Evolutionary conservation across 2,888 invertebrate genomes (phyloP).

Genomic region (Drosophila villosipedis): DNA sequence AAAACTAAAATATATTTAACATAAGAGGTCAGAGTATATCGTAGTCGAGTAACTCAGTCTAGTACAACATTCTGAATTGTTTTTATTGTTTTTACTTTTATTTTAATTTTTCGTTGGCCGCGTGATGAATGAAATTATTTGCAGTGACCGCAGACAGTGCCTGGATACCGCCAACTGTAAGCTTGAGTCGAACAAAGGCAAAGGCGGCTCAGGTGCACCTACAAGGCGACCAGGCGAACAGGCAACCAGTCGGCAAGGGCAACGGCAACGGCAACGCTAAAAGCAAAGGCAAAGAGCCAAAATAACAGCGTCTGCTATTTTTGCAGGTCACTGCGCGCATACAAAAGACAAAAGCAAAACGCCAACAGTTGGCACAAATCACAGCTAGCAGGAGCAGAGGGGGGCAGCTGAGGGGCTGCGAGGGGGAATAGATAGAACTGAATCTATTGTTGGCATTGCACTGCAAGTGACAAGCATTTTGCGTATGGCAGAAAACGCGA

Average conservation of each 20-base stretch:
- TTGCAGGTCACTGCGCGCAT: slow-evolving; percentile 84
- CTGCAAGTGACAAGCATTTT: slow-evolving; percentile 80
- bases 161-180: neutral
- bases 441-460: slow-evolving; percentile 61
- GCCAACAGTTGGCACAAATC: slow-evolving; percentile 79
- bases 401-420: neutral
- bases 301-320: slow-evolving; percentile 82
- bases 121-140: slow-evolving; percentile 70
- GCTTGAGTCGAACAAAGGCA: slow-evolving; percentile 27
- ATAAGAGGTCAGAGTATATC: neutral
- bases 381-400: slow-evolving; percentile 33
- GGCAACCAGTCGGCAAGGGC: neutral
- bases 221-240: slow-evolving; percentile 10
- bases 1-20: neutral
- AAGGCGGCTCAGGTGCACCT: slow-evolving; percentile 30
- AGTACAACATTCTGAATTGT: neutral
- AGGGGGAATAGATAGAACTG: slow-evolving; percentile 5
- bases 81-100: neutral
- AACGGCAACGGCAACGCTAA: neutral
- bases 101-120: neutral
- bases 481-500: slow-evolving; percentile 73
- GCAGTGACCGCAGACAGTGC: slow-evolving; percentile 52
- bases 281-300: slow-evolving; percentile 42
- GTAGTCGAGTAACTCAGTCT: neutral
- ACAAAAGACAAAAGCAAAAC: slow-evolving; percentile 74